Evolutionary conservation across 2,888 invertebrate genomes (phyloP).

Genomic region (Andrena flavipes): DNA sequence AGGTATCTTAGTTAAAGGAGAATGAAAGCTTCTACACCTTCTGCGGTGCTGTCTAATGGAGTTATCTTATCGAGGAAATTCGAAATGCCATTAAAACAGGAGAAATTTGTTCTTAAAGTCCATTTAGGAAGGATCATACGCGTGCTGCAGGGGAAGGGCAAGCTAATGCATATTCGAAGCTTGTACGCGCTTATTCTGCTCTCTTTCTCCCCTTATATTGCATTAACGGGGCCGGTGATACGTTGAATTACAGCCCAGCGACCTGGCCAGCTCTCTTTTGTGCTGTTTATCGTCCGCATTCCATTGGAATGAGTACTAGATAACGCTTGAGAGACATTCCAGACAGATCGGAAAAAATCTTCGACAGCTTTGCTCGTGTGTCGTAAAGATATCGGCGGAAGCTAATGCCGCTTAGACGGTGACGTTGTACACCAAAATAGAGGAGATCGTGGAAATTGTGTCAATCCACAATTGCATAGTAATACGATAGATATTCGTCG

Average conservation of each 20-base stretch:
- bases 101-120: neutral
- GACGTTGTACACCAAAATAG: neutral
- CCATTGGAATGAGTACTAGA: constrained; percentile 62
- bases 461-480: neutral
- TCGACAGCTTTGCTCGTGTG: neutral
- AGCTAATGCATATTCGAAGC: constrained; percentile 54
- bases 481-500: neutral
- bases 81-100: neutral
- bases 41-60: no score
- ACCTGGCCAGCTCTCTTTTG: constrained; percentile 49
- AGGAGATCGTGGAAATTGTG: constrained; percentile 19
- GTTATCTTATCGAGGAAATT: no score
- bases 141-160: neutral
- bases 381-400: constrained; percentile 50
- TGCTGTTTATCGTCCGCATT: constrained; percentile 66
- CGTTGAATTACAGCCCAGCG: constrained; percentile 45
- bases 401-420: neutral
- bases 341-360: constrained; percentile 40
- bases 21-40: no score
- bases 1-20: no score
- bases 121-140: neutral
- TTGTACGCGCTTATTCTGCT: constrained; percentile 23
- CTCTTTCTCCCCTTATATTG: constrained; percentile 41
- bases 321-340: constrained; percentile 64
- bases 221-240: constrained; percentile 38